phyloP scores from a whole-genome alignment of 2,888 invertebrate species.

The Hirtodrosophila trivittata region DNA sequence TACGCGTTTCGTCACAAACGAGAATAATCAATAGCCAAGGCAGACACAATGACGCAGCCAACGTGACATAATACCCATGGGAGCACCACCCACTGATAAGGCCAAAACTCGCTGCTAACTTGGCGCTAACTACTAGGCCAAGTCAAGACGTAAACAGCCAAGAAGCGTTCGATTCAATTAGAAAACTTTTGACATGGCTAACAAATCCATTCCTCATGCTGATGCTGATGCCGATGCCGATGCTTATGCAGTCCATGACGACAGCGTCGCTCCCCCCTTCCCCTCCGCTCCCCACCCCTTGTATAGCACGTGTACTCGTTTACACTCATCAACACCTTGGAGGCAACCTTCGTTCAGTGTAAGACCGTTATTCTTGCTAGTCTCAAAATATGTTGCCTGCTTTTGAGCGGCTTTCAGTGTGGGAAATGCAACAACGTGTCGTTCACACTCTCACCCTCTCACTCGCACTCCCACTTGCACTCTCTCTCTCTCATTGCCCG shows the following conservation, averaged over 20 bases:
- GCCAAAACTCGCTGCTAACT: no score
- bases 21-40: slow-evolving; percentile 72
- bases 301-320: slow-evolving; percentile 58
- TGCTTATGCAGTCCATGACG: no score
- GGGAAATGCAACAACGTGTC: slow-evolving; percentile 77
- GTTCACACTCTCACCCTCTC: slow-evolving; percentile 52
- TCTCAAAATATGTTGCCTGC: slow-evolving; percentile 47
- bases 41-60: slow-evolving; percentile 78
- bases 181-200: no score
- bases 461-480: slow-evolving; percentile 1
- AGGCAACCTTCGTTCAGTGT: slow-evolving; percentile 56
- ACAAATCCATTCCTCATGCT: no score
- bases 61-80: slow-evolving; percentile 69
- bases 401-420: slow-evolving; percentile 52
- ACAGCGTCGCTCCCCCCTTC: no score
- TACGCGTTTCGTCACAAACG: slow-evolving; percentile 73
- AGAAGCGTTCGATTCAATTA: no score
- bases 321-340: slow-evolving; percentile 62
- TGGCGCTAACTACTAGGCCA: no score
- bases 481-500: slow-evolving; percentile 4
- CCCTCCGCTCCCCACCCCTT: background rate
- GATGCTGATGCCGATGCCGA: no score
- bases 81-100: slow-evolving; percentile 28
- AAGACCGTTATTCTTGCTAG: slow-evolving; percentile 37
- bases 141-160: no score